phyloP scores from a whole-genome alignment of 2,888 invertebrate genomes.

The Eristalinus aeneus region DNA sequence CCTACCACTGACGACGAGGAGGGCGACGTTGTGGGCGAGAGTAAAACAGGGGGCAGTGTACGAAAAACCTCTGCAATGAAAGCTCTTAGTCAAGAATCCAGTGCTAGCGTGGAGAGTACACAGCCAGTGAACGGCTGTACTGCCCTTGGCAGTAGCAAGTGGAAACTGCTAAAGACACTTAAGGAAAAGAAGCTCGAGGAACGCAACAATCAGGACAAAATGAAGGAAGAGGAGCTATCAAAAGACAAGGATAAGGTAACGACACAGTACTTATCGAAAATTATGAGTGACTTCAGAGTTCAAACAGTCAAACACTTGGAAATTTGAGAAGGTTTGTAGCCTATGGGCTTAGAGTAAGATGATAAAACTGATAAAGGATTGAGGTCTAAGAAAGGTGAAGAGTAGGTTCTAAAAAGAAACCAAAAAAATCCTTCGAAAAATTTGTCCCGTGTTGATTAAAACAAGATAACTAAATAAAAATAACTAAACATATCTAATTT shows the following conservation, averaged over 20 bases:
- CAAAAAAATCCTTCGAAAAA: not conserved
- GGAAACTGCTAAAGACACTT: conserved; percentile 93
- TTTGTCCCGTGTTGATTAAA: not conserved
- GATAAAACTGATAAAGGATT: too few relatives aligned
- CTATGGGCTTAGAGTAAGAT: too few relatives aligned
- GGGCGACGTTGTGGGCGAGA: conserved; percentile 1
- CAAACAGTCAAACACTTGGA: too few relatives aligned
- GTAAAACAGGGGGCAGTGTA: not conserved
- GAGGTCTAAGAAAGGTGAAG: too few relatives aligned
- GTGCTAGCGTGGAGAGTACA: conserved; percentile 79
- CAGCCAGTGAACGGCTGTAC: conserved; percentile 71
- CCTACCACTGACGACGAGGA: conserved; percentile 52
- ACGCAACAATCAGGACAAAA: conserved; percentile 87
- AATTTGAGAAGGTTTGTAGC: too few relatives aligned
- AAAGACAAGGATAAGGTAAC: conserved; percentile 84
- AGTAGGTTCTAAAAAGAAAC: too few relatives aligned
- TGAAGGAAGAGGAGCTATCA: conserved; percentile 84
- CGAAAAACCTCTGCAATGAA: conserved; percentile 30
- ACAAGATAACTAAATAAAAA: not conserved
- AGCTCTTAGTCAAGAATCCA: conserved; percentile 76
- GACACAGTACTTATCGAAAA: too few relatives aligned
- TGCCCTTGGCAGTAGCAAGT: conserved; percentile 91
- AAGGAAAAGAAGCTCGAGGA: conserved; percentile 95
- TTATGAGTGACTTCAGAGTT: too few relatives aligned
- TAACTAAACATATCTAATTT: too few relatives aligned